Base-by-base conservation (phyloP, 2,797 vertebrate species). In the Acanthis flammea region DNA sequence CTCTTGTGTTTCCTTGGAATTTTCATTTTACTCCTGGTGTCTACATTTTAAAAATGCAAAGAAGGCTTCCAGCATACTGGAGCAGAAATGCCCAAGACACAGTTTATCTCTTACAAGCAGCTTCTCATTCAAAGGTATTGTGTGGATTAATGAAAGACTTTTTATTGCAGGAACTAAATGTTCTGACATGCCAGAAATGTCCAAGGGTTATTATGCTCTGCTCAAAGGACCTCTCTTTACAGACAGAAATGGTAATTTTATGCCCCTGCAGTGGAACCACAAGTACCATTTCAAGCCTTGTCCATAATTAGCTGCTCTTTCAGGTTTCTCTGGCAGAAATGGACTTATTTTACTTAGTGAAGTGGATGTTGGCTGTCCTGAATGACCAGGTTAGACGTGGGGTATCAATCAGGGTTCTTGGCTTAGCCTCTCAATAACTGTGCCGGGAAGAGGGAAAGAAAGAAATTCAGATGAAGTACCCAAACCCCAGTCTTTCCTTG, bases 191-290 rank as follows among this genome's bases (percentile, higher is more conserved):
- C 96, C 95, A 95, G 93, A 97, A 97, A 97, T 96, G 97, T 92
- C 89, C 96, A 85, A 93, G 78, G 37, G n/a, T 95, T 96, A 94
- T 95, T 93, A 81, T 91, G 92, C 48, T 96, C 61, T 90, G 93
- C 96, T 98, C 95, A 97, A 94, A 96, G 86, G 80, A 86, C 87
- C 61, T 95, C 94, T 96, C 96, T 97, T 97, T 96, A 95, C 94
- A 97, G 97, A 97, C 85, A 96, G 93, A 97, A 98, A 97, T 91
- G 89, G 75, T 96, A 95, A 97, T 97, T 97, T 97, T 97, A 95
- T 97, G 90, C 94, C 92, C 94, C 95, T 96, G 84, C 94, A 86
- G 90, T 79, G 95, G 94, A 97, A 80, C 92, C 84, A 94, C 78
- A 95, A 92, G 94, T 94, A 81, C 91, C 83, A 51, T 95, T 96